These are phyloP conservation scores for Ovibos moschatus DNA, from an alignment of 2,113 vertebrate genomes.

Conservation along the genomic window DNA sequence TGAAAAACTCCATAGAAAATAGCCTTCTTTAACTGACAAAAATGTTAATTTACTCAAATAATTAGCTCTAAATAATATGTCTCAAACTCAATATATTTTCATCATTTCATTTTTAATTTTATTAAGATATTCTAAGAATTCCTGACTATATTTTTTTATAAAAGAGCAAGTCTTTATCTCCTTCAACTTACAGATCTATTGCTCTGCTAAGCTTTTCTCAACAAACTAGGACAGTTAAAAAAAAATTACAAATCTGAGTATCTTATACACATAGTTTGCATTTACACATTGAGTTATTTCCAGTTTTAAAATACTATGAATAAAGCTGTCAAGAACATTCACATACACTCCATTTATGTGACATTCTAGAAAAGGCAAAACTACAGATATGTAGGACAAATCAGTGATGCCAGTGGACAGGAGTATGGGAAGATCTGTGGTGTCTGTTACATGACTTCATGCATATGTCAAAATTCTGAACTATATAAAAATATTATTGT, in stretches of 20 bases:
- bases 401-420: background rate
- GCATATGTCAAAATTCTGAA: background rate
- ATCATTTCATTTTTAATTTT: constrained; percentile 47
- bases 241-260: background rate
- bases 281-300: background rate
- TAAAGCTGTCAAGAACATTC: background rate
- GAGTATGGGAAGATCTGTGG: background rate
- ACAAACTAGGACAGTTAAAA: background rate
- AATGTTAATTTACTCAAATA: constrained; percentile 30
- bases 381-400: background rate
- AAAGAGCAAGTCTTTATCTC: background rate
- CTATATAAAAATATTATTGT: background rate
- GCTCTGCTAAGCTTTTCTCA: background rate
- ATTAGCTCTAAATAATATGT: constrained; percentile 53
- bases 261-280: background rate
- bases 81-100: constrained; percentile 46
- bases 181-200: background rate
- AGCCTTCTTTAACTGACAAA: background rate
- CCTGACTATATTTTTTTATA: background rate
- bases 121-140: constrained; percentile 14
- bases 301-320: constrained; percentile 4
- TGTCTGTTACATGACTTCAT: background rate
- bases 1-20: constrained; percentile 24
- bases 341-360: background rate
- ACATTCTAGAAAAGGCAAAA: background rate